Evolutionary conservation across 2,113 vertebrate genomes (phyloP).

Genomic region (Gorsachius goisagi): DNA sequence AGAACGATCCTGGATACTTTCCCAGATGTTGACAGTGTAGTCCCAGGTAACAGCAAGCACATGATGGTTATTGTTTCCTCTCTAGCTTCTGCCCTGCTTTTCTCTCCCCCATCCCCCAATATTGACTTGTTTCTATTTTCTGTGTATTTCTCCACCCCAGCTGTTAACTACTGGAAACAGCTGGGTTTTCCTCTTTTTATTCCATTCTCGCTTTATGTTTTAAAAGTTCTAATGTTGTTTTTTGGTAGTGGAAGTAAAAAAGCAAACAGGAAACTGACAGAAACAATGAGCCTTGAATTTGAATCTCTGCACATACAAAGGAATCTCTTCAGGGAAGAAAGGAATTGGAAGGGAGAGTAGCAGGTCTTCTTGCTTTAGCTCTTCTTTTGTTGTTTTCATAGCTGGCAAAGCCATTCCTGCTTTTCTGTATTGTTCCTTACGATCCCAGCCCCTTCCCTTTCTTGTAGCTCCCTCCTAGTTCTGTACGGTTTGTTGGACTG

Average conservation of each 20-base stretch:
- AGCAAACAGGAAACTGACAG: conserved; percentile 71
- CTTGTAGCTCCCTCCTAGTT: not conserved
- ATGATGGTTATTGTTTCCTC: conserved; percentile 49
- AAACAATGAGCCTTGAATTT: conserved; percentile 70
- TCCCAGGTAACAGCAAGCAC: conserved; percentile 81
- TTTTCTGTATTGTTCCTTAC: conserved; percentile 25
- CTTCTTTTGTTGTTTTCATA: conserved; percentile 18
- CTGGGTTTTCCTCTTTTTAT: conserved; percentile 57
- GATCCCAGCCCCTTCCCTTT: not conserved
- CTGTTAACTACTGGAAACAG: conserved; percentile 73
- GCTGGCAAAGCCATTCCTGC: conserved; percentile 28
- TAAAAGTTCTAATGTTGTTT: conserved; percentile 28
- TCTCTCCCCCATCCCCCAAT: not conserved
- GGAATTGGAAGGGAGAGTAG: not conserved
- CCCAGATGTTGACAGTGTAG: conserved; percentile 79
- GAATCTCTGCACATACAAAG: conserved; percentile 33
- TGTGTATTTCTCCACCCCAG: conserved; percentile 36
- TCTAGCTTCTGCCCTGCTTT: not conserved
- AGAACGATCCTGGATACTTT: conserved; percentile 85
- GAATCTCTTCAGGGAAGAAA: conserved; percentile 31
- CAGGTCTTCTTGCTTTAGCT: conserved; percentile 31
- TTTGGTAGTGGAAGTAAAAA: conserved; percentile 60
- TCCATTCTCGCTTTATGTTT: not conserved
- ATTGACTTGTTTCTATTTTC: conserved; percentile 17
- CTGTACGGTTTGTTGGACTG: not conserved